phyloP scores from a whole-genome alignment of 2,888 invertebrate species.

The Drosophila birchii region DNA sequence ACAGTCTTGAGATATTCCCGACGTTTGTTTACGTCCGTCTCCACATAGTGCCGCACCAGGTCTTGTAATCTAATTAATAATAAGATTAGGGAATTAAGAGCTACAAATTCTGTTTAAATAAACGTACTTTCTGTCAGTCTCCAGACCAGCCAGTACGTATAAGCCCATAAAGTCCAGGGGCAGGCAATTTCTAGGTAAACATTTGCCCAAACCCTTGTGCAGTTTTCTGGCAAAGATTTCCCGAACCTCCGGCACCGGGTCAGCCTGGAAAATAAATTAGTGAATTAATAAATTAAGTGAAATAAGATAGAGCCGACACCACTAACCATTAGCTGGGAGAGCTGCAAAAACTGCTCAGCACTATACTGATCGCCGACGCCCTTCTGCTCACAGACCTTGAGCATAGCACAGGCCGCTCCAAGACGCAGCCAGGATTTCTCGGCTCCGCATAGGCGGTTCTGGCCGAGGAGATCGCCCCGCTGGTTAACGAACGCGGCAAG shows the following conservation, averaged over 20 bases:
- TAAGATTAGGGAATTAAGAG: background rate
- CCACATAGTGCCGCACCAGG: slow-evolving; percentile 91
- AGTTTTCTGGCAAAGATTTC: slow-evolving; percentile 95
- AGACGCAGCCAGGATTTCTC: slow-evolving; percentile 97
- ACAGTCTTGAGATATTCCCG: slow-evolving; percentile 96
- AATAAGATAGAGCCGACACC: rapidly evolving
- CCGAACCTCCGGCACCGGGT: slow-evolving; percentile 92
- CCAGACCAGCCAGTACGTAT: slow-evolving; percentile 95
- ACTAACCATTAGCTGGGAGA: slow-evolving; percentile 95
- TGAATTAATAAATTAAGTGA: too few relatives aligned
- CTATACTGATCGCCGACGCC: slow-evolving; percentile 97
- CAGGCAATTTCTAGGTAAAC: slow-evolving; percentile 94
- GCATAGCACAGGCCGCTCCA: slow-evolving; percentile 97
- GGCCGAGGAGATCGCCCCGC: slow-evolving; percentile 93
- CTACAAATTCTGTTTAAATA: too few relatives aligned
- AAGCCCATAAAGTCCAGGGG: slow-evolving; percentile 99
- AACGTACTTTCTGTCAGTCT: slow-evolving; percentile 91
- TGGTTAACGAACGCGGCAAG: slow-evolving; percentile 96
- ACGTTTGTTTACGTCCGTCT: slow-evolving; percentile 94
- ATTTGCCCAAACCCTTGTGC: slow-evolving; percentile 93
- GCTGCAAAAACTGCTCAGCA: slow-evolving; percentile 96
- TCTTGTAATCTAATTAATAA: slow-evolving; percentile 75
- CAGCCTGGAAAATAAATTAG: slow-evolving; percentile 88
- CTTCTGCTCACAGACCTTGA: slow-evolving; percentile 98
- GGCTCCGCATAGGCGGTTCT: slow-evolving; percentile 90